Base-by-base conservation (phyloP, 2,113 vertebrate species). In the Crotalus tigris region DNA sequence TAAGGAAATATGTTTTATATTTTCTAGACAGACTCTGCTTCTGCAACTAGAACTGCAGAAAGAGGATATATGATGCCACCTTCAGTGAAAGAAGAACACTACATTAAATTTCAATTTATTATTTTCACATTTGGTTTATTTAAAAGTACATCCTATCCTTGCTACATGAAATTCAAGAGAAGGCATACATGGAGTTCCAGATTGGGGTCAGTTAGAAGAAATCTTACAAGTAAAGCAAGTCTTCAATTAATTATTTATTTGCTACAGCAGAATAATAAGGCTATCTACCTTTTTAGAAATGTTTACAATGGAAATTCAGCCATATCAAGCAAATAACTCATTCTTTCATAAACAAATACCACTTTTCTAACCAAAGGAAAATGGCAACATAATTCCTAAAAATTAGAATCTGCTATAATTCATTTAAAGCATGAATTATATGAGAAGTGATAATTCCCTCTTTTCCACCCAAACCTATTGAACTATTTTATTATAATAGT, bases 31-130 rank as follows among this genome's bases (percentile, higher is more conserved):
- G 13, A 10, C 75, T 49, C 11, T 2, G 5, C 26, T 81, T 85
- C 51, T 89, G n/a, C 10, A 5, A 46, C 26, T 85, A 54, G 69
- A 13, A 26, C 17, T 69, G 26, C 33, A 58, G 44, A 85, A 89
- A 26, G 17, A 89, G 24, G 54, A 89, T 33, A 87, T 53, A 53
- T 21, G 17, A 87, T 87, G 93, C 91, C 93, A 94, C 51, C 93
- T 94, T 39, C 59, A 33, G 49, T 94, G 33, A 85, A 87, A 87
- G 26, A 39, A 58, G 51, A 61, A 69, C 51, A 92, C 29, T 75
- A 58, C 88, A 94, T 54, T 24, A 64, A 17, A n/a, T 2, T 86
- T n/a, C 23, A 11, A 46, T n/a, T 53, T 90, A 33, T 33, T 54
- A 13, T 9, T 87, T 69, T 55, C 61, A 1, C 3, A 54, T 46